Base-by-base conservation (phyloP, 2,113 vertebrate species). In the Prolemur simus region DNA sequence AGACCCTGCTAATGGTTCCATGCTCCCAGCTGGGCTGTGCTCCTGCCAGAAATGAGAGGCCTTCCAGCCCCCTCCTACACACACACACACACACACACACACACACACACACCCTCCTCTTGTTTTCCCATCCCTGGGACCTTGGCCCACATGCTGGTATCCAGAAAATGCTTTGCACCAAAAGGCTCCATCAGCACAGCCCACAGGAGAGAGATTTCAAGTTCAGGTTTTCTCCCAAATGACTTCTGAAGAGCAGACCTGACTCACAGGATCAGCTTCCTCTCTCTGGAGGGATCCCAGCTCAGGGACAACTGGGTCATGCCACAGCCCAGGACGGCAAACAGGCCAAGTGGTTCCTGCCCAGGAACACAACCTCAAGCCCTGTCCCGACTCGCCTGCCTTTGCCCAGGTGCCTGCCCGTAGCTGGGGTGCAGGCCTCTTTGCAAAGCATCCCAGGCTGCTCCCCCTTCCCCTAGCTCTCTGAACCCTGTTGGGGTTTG, bases 361-460 rank as follows among this genome's bases (percentile, higher is more conserved):
- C 74, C 42, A 12, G 42, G 17, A 63, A 42, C 17, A 18, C 21
- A 6, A 18, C n/a, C 27, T 25, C 15, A 45, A 3, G 29, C 74
- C 39, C 34, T 3, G 13, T 14, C 11, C 34, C 45, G 0, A 0
- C 34, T 45, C 52, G 25, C 0, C 77, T 0, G 17, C 5, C 10
- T 4, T 78, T 15, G 5, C 29, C 64, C 32, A 8, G 18, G 23
- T 8, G 25, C 56, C 34, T 37, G 27, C 64, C 29, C 17, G 1
- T 17, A n/a, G 27, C 52, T 63, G 63, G 42, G 11, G 73, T 45
- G 29, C 5, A 23, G 29, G 5, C 64, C 45, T n/a, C 18, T 66
- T 27, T 23, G 45, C 82, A 71, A 83, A 76, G 25, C 34, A 8
- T 39, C 77, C 60, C 21, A 12, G 56, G 27, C 56, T 83, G 17